A percentile compares a stretch with the other conserved stretches of the same genome.
phyloP scores from a whole-genome alignment of 2,888 invertebrate genomes.

The Eupithecia tripunctaria region DNA sequence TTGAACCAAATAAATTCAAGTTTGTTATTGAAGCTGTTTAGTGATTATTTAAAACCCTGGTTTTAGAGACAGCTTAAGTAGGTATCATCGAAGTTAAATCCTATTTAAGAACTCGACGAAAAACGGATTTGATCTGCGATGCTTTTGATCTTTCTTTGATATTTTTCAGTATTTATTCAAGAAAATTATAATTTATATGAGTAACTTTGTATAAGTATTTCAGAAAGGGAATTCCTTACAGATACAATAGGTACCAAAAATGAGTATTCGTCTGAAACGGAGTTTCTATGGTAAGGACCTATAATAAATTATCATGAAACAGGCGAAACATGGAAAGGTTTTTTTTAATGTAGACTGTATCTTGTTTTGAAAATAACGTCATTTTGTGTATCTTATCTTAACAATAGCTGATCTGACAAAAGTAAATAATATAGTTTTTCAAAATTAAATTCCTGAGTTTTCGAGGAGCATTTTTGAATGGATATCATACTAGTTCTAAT shows the following conservation, averaged over 20 bases:
- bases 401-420: neutral
- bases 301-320: neutral
- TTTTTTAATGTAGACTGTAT: neutral
- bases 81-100: neutral
- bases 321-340: neutral
- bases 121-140: neutral
- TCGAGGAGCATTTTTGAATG: neutral
- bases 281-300: too few species aligned
- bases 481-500: too few species aligned
- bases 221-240: neutral
- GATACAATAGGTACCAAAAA: neutral
- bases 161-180: neutral
- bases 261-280: neutral
- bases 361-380: neutral
- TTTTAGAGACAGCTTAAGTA: neutral
- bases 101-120: neutral
- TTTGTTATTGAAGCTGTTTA: too few species aligned
- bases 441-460: neutral
- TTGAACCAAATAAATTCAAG: neutral
- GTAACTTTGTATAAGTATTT: neutral
- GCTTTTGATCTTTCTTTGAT: constrained; percentile 2
- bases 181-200: neutral
- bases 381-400: neutral
- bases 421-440: neutral
- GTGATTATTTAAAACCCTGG: too few species aligned